Conservation (phyloP, 2,888 invertebrate genomes). For the Trissolcus brochymenae region DNA sequence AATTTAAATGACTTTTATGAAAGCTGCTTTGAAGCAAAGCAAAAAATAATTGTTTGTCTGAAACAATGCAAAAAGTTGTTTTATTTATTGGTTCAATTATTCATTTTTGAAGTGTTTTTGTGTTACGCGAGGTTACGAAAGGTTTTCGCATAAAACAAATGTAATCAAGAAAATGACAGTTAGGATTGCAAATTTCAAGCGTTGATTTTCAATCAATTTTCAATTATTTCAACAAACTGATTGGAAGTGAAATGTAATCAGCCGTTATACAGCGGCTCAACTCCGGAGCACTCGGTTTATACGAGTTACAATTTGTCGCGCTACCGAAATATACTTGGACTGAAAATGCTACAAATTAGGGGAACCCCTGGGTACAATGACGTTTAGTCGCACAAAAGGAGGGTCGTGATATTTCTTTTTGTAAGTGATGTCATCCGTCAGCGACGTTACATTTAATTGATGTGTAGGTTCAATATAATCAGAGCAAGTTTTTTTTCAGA, state of each 20-base stretch:
- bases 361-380: constrained; percentile 23
- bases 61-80: too few relatives aligned
- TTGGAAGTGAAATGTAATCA: constrained; percentile 29
- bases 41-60: constrained; percentile 8
- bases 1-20: too few relatives aligned
- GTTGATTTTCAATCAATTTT: neutral
- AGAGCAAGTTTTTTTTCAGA: too few relatives aligned
- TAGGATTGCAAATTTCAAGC: neutral
- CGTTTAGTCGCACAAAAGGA: constrained; percentile 28
- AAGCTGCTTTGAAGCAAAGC: neutral
- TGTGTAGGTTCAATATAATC: neutral
- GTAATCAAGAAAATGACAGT: neutral
- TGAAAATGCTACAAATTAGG: constrained; percentile 46
- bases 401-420: constrained; percentile 31
- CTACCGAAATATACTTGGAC: constrained; percentile 13
- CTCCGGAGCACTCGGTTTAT: constrained; percentile 23
- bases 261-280: constrained; percentile 15
- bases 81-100: too few relatives aligned
- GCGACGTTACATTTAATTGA: constrained; percentile 8
- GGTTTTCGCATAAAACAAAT: too few relatives aligned
- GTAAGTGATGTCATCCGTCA: constrained; percentile 25
- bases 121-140: too few relatives aligned
- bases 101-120: too few relatives aligned
- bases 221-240: constrained; percentile 15
- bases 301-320: constrained; percentile 42